Base-by-base conservation (phyloP, 2,888 invertebrate genomes). In the Vesta saturnalis region DNA sequence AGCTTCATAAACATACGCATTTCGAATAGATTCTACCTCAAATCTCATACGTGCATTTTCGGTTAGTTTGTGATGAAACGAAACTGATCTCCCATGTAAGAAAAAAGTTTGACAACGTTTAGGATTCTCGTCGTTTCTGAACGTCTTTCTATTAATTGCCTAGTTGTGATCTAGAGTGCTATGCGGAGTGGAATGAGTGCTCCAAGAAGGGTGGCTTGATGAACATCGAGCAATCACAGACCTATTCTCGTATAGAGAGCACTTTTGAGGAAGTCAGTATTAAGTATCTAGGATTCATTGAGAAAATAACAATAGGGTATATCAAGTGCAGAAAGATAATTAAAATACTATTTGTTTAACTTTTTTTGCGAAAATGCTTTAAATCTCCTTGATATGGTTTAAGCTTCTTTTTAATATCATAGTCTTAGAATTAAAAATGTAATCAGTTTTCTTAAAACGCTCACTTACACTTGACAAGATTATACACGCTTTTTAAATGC, bases 91-190 rank as follows among this genome's bases (percentile, higher is more conserved):
- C 19, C 52, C 19, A 52, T 21, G 18, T 56, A 47, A 39, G 60
- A 60, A 62, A n/a, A 70, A 70, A 70, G 59, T 67, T 74, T 74
- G 74, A 73, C 73, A 73, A 65, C 79, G 79, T 79, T 82, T 82
- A 79, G 80, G 79, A 82, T 83, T 83, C 83, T 78, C 76, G 81
- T 82, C 82, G 82, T 79, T 79, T 79, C 78, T 78, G 77, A 77
- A 74, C 79, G 80, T 80, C 81, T 82, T 82, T 80, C 82, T 82
- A 82, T 83, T 83, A 83, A 83, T 83, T 83, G 82, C 81, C 78
- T 77, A 80, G 81, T 81, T 82, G 81, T 83, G 82, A 83, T 82
- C 83, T 79, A 74, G 78, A 81, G 79, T 77, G 79, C 77, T 78
- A 74, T 73, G 71, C 73, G 70, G 74, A 60, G 71, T 73, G 71